Base-by-base conservation (phyloP, 1,140 invertebrate genomes). In the Anoplophora glabripennis region DNA sequence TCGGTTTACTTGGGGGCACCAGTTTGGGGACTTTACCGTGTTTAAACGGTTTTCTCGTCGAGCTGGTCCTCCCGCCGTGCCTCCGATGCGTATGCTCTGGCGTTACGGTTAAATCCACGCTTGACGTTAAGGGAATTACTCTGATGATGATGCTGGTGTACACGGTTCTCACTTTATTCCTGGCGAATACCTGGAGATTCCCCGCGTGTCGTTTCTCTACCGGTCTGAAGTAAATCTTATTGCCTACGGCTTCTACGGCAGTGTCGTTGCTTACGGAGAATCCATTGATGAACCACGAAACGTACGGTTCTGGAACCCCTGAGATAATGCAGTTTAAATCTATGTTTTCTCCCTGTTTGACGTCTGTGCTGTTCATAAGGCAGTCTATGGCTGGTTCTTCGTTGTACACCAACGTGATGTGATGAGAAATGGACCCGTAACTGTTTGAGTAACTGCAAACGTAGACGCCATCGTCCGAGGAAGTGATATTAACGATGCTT, bases 271-370 rank as follows among this genome's bases (percentile, higher is more conserved):
- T 72, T 1, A 88, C 73, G 14, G 84, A 76, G 53, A 88, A 82
- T 0, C 92, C 91, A 71, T 96, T 95, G 8, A 94, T 83, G 21
- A 94, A 75, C 93, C 93, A 96, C 48, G 86, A 83, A 7, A 94
- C 78, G 1, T 76, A 76, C 0, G 92, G 92, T 41, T 82, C 74
- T 0, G 92, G 1, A 89, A 56, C 46, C 0, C 91, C 92, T 1
- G 76, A 78, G 0, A 86, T 84, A 1, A 69, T 73, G 69, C 90
- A 93, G 1, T 80, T 79, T 1, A 92, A 67, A n/a, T 83, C 80
- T 1, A 89, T 66, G 47, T 82, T 75, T 4, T 83, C 83, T 1
- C 85, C 86, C 68, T 89, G 87, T 41, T 83, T 83, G 2, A 86
- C 83, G 0, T 81, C 79, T 1, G 81, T 79, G 9, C 79, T 76